Evolutionary conservation across 2,113 vertebrate species (phyloP).

Genomic region (Lepisosteus oculatus): DNA sequence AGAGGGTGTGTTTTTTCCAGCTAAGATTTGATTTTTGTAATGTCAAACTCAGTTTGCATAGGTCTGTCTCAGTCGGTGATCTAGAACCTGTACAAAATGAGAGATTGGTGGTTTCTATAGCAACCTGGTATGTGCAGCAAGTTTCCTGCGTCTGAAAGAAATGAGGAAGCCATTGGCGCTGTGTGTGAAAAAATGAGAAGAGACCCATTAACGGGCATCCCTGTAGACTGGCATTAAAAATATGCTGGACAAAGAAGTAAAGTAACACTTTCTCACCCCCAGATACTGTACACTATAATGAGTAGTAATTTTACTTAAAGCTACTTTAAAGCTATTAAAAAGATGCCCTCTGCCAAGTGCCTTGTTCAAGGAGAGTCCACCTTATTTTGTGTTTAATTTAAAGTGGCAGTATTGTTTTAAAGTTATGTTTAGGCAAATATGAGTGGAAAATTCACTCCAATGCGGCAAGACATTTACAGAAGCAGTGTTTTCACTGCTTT

Average conservation of each 20-base stretch:
- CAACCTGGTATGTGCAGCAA: slow-evolving; percentile 7
- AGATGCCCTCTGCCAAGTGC: no score
- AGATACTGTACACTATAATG: background rate
- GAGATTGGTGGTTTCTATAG: slow-evolving; percentile 14
- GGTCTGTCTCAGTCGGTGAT: background rate
- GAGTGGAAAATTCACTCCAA: no score
- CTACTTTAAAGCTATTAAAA: background rate
- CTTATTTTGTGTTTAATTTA: no score
- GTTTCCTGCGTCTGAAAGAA: background rate
- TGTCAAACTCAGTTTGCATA: background rate
- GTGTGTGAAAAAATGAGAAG: background rate
- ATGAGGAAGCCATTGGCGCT: background rate
- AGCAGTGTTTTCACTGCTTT: background rate
- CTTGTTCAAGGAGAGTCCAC: no score
- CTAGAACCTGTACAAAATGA: background rate
- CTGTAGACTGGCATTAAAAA: no score
- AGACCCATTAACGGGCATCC: background rate
- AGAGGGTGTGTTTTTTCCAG: no score
- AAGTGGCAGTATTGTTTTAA: background rate
- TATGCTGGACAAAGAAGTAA: no score
- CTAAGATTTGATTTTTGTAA: no score
- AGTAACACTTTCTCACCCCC: no score
- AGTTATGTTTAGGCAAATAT: no score
- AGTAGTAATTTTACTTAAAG: background rate
- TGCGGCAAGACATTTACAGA: background rate